Base-by-base conservation (phyloP, 2,113 vertebrate species). In the Oncorhynchus tshawytscha region DNA sequence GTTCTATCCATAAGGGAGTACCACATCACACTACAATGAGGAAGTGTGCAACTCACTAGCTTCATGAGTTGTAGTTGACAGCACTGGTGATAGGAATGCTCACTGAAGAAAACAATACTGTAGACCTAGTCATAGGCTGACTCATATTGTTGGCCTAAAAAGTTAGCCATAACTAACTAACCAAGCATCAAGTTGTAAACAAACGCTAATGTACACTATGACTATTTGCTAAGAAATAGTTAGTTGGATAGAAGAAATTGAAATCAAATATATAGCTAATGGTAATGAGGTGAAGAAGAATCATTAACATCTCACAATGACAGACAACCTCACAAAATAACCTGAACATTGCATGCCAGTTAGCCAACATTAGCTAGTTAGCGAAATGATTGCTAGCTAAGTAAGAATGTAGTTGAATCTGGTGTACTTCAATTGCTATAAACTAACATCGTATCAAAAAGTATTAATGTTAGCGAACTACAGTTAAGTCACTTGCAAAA, bases 151-250 rank as follows among this genome's bases (percentile, higher is more conserved):
- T 22, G 68, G 39, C 68, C 68, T 16, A 49, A 49, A 64, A 70
- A 70, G 68, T 70, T 70, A 11, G 39, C 39, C 39, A 70, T n/a
- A 48, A 18, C 34, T 70, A 48, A n/a, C 34, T 12, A 45, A 13
- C 29, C 27, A 70, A 70, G 4, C 51, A 54, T 18, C 16, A 18
- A 70, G 68, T 70, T 70, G 39, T 22, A 70, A 70, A 70, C n/a
- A 70, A 22, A n/a, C 27, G 39, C n/a, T 0, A 20, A 12, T 48
- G 39, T 67, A 45, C 29, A 27, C 66, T 39, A 39, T 15, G 66
- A 68, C 66, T 68, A 8, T 7, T 7, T 3, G 31, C 15, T 5
- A 68, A 39, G 15, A 5, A 66, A 66, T 11, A 2, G 9, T 27
- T 66, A 24, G n/a, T 16, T 68, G 31, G 51, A 54, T 5, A 18